These are phyloP conservation scores for Muscidifurax raptorellus DNA, from an alignment of 1,140 invertebrate genomes.

Conservation along the genomic window DNA sequence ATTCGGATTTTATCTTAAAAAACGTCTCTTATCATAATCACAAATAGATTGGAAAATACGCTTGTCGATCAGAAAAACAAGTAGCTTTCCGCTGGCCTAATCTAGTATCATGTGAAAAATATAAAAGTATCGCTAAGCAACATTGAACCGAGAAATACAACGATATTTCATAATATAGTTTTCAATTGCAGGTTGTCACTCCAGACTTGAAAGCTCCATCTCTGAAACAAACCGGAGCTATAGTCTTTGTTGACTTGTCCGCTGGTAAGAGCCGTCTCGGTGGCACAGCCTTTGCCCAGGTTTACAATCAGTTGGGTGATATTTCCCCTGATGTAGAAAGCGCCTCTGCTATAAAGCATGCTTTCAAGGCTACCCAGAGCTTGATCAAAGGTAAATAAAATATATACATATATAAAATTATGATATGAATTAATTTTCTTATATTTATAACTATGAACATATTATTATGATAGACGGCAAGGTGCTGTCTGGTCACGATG, in stretches of 20 bases:
- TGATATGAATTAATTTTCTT: conserved; percentile 26
- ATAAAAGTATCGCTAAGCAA: too few species aligned
- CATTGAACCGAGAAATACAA: background rate
- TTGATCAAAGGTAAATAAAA: conserved; percentile 81
- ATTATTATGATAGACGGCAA: conserved; percentile 77
- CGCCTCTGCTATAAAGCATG: conserved; percentile 80
- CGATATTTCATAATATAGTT: background rate
- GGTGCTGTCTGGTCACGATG: conserved; percentile 93
- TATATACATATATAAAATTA: conserved; percentile 20
- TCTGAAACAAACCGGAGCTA: conserved; percentile 70
- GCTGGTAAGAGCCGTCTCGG: conserved; percentile 84
- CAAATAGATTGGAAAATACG: too few species aligned
- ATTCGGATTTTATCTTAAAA: conserved; percentile 25
- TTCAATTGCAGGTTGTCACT: conserved; percentile 79
- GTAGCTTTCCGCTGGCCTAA: too few species aligned
- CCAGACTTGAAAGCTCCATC: conserved; percentile 90
- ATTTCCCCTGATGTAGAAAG: conserved; percentile 87
- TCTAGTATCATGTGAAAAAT: too few species aligned
- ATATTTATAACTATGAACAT: background rate
- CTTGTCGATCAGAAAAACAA: too few species aligned
- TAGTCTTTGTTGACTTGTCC: conserved; percentile 85
- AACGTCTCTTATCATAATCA: too few species aligned
- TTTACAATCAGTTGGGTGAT: conserved; percentile 90
- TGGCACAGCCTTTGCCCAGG: conserved; percentile 94
- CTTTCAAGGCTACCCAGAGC: conserved; percentile 90